These are phyloP conservation scores for Lithophane semibrunnea DNA, from an alignment of 2,888 invertebrate species.

Conservation along the genomic window DNA sequence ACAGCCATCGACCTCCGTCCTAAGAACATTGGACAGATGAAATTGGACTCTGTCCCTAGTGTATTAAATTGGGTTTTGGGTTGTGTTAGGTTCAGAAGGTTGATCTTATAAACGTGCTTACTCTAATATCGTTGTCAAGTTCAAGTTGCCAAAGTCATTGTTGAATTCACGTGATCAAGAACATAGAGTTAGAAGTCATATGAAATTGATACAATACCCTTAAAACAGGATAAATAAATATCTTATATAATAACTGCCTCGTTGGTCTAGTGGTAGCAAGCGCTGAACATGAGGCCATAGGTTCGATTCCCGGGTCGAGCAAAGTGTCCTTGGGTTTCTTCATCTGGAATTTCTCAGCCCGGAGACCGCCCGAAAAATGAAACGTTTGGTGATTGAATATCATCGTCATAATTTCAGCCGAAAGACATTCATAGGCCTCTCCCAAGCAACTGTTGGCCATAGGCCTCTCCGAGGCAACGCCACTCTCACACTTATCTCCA, in stretches of 20 bases:
- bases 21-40: conserved; percentile 1
- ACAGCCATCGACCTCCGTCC: conserved; percentile 14
- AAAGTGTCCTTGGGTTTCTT: too few species aligned
- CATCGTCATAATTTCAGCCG: background rate
- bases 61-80: conserved; percentile 20
- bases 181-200: background rate
- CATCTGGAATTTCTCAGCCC: too few species aligned
- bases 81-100: conserved; percentile 31
- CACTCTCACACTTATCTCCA: background rate
- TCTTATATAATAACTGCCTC: too few species aligned
- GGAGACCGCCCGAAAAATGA: background rate
- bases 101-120: conserved; percentile 58
- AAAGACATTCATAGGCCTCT: background rate
- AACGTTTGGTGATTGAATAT: background rate
- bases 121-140: conserved; percentile 69
- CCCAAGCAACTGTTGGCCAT: background rate
- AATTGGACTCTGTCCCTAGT: conserved; percentile 26
- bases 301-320: too few species aligned
- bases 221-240: background rate
- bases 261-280: too few species aligned
- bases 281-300: too few species aligned
- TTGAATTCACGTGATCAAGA: conserved; percentile 42
- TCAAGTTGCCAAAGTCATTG: conserved; percentile 68
- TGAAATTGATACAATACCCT: background rate
- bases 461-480: background rate